Evolutionary conservation across 2,888 invertebrate genomes (phyloP).

Genomic region (Mimumesa dahlbomi): DNA sequence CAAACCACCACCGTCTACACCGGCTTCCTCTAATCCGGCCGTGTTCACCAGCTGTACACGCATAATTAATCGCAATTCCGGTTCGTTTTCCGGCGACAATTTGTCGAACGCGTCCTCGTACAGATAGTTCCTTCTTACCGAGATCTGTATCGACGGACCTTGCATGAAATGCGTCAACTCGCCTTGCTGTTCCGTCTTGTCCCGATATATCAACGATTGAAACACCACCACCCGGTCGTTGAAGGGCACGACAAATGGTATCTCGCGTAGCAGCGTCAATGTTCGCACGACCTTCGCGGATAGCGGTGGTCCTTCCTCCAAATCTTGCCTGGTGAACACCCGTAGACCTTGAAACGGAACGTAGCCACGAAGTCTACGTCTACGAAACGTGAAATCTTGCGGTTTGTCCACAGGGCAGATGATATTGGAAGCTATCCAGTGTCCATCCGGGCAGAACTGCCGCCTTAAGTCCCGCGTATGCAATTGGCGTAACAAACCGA

Average conservation of each 20-base stretch:
- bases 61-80: slow-evolving; percentile 91
- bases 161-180: slow-evolving; percentile 88
- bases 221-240: slow-evolving; percentile 93
- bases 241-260: slow-evolving; percentile 97
- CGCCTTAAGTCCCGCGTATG: slow-evolving; percentile 93
- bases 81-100: slow-evolving; percentile 93
- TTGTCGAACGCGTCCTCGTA: slow-evolving; percentile 99
- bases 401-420: slow-evolving; percentile 82
- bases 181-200: slow-evolving; percentile 88
- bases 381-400: slow-evolving; percentile 82
- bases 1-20: slow-evolving; percentile 98
- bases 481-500: slow-evolving; percentile 89
- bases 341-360: slow-evolving; percentile 83
- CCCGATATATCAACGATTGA: slow-evolving; percentile 85
- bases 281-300: slow-evolving; percentile 94
- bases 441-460: slow-evolving; percentile 87
- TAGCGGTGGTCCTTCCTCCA: slow-evolving; percentile 90
- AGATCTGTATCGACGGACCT: slow-evolving; percentile 88
- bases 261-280: slow-evolving; percentile 92
- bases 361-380: slow-evolving; percentile 79
- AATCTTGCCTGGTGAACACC: slow-evolving; percentile 82
- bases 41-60: slow-evolving; percentile 94
- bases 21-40: slow-evolving; percentile 96
- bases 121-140: slow-evolving; percentile 93
- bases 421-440: slow-evolving; percentile 84